Percentiles rank a stretch among this genome's conserved stretches.
Evolutionary conservation across 1,140 invertebrate genomes (phyloP).

Genomic region (Trichonephila clavata): DNA sequence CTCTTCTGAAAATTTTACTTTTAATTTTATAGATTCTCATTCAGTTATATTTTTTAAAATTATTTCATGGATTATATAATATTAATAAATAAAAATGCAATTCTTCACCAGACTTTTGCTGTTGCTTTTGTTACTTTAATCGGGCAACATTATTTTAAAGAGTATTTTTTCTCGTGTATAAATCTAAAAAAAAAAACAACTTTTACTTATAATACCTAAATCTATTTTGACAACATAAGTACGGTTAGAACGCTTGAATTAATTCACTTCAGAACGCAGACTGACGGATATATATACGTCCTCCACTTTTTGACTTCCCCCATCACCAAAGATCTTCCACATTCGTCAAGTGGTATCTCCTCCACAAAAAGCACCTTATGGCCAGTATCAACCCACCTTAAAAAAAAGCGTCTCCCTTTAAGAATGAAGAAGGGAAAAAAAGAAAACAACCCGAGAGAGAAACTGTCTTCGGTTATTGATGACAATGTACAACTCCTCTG

Average conservation of each 20-base stretch:
- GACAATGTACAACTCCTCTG: conserved; percentile 46
- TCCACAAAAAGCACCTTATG: neutral
- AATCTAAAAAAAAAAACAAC: neutral
- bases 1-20: no score
- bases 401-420: neutral
- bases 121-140: no score
- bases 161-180: no score
- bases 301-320: neutral
- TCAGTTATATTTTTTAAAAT: no score
- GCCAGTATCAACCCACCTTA: neutral
- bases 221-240: neutral
- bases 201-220: neutral
- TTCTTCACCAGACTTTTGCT: no score
- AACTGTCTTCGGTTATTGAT: conserved; percentile 69
- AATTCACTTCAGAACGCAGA: neutral
- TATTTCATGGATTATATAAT: no score
- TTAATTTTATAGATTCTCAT: no score
- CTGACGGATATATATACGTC: neutral
- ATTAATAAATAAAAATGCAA: no score
- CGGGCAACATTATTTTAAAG: no score
- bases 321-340: neutral
- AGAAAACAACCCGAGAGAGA: neutral
- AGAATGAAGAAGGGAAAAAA: neutral
- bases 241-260: neutral
- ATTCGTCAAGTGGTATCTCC: conserved; percentile 8